These are phyloP conservation scores for Chaenodraco wilsoni DNA, from an alignment of 2,797 vertebrate genomes.

Conservation along the genomic window DNA sequence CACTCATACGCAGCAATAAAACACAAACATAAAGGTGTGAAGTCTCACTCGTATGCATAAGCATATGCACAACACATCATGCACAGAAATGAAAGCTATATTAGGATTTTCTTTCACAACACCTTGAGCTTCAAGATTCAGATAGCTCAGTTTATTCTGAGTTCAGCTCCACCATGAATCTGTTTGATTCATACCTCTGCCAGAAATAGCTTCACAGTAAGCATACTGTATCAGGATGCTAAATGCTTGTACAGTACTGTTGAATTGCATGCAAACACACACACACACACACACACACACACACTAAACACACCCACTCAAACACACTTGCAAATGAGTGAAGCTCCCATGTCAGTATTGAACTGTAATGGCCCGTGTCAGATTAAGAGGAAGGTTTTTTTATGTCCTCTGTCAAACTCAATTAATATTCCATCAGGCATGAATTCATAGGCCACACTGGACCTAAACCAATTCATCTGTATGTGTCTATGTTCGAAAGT, in stretches of 20 bases:
- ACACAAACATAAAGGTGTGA: slow-evolving; percentile 69
- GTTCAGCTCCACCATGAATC: slow-evolving; percentile 60
- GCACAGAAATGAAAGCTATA: slow-evolving; percentile 67
- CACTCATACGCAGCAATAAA: slow-evolving; percentile 49
- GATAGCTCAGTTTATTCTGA: slow-evolving; percentile 61
- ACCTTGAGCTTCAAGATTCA: slow-evolving; percentile 48
- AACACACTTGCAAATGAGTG: slow-evolving; percentile 50
- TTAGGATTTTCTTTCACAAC: slow-evolving; percentile 35
- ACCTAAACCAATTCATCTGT: slow-evolving; percentile 60
- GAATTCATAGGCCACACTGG: slow-evolving; percentile 75
- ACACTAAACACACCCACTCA: slow-evolving; percentile 21
- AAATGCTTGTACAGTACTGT: slow-evolving; percentile 11
- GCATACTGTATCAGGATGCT: slow-evolving; percentile 14
- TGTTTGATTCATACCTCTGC: slow-evolving; percentile 56
- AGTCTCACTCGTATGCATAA: slow-evolving; percentile 51
- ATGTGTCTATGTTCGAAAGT: slow-evolving; percentile 22
- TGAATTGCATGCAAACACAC: slow-evolving; percentile 30
- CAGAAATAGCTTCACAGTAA: slow-evolving; percentile 54
- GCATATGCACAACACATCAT: slow-evolving; percentile 46
- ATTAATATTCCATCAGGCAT: slow-evolving; percentile 83
- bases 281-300: slow-evolving; percentile 25
- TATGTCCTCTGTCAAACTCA: slow-evolving; percentile 83
- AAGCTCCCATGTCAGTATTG: slow-evolving; percentile 74
- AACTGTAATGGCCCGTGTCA: slow-evolving; percentile 80
- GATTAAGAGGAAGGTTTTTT: slow-evolving; percentile 79